Evolutionary conservation across 2,113 vertebrate genomes (phyloP), one percentile per base, ranked within the genome.

Genomic region (Cebus imitator): DNA sequence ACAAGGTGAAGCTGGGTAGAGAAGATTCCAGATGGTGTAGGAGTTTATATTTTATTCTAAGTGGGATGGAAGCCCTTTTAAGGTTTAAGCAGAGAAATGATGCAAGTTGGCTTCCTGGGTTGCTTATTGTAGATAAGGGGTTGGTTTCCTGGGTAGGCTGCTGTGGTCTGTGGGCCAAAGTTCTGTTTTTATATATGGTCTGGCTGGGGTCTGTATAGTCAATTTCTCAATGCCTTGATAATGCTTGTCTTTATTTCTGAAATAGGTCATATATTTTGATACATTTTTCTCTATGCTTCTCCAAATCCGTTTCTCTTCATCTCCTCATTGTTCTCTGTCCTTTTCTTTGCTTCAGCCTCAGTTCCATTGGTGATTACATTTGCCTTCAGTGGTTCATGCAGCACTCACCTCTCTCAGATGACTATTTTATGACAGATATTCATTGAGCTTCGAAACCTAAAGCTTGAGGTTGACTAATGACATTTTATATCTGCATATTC

Each of bases 31-130:
- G 87, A 96, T 96, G 95, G 93, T 45, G 5, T 3, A 68, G 58
- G 75, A 79, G 37, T 81, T 75, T 68, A 81, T 30, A 37, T 96
- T 96, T 95, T 95, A 95, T 97, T 82, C 57, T 85, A 75, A 72
- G 87, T 95, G 92, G 78, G 52, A 72, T 40, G 11, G 78, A 96
- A 94, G 81, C 50, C 61, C 78, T 84, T 90, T 66, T 58, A 91
- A 82, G 87, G 40, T 45, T 57, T 55, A 89, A 86, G 35, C 11
- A 50, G 50, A 94, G 81, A 90, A 94, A 83, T 27, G 14, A 72
- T 68, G 0, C 7, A 68, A 27, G 23, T 17, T 95, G 68, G 27
- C 50, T 87, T 73, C n/a, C 64, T 76, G 66, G 61, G 50, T 72
- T 87, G 30, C 81, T 95, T 81, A 57, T 68, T 82, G 4, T n/a